Base-by-base conservation (phyloP, 2,797 vertebrate species). In the Clarias fuscus region DNA sequence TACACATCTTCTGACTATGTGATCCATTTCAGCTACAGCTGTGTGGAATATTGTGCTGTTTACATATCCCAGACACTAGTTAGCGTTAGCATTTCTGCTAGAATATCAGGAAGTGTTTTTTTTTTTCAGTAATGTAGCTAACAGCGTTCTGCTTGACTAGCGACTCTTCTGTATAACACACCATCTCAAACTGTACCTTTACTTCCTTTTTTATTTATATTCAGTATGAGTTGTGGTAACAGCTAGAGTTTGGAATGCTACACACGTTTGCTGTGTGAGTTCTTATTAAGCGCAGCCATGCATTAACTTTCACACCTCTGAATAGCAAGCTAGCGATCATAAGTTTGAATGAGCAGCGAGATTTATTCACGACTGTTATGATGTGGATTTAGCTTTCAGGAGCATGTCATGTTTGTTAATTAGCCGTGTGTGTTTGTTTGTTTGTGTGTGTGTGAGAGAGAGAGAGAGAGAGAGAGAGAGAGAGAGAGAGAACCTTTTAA, bases 361-460 rank as follows among this genome's bases (percentile, higher is more conserved):
- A 33, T 61, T 76, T 79, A 79, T 79, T 79, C 62, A 62, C 62
- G 77, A 62, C 77, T 79, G 77, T 79, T 79, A 79, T 14, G 20
- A 62, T 79, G 77, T 40, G 77, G 77, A 62, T 78, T 79, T 79
- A 61, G 77, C 77, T 79, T 79, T 79, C 77, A 62, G 77, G 56
- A 79, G 43, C 33, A 24, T 11, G 20, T 59, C 53, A 59, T 62
- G 20, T 61, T 4, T 61, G 56, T 61, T 78, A 37, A 37, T 59
- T 78, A 78, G 17, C 56, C 5, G 1, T 61, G 76, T 61, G 76
- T 33, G 58, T 79, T 11, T 24, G 24, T 10, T n/a, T 15, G 27
- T 14, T n/a, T 4, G 27, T 17, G 68, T 40, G 58, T 15, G 15
- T 15, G 64, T 40, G 33, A 33, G 33, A 33, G 33, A 33, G 33